phyloP scores from a whole-genome alignment of 2,113 vertebrate species.

The Cinclus mexicanus region DNA sequence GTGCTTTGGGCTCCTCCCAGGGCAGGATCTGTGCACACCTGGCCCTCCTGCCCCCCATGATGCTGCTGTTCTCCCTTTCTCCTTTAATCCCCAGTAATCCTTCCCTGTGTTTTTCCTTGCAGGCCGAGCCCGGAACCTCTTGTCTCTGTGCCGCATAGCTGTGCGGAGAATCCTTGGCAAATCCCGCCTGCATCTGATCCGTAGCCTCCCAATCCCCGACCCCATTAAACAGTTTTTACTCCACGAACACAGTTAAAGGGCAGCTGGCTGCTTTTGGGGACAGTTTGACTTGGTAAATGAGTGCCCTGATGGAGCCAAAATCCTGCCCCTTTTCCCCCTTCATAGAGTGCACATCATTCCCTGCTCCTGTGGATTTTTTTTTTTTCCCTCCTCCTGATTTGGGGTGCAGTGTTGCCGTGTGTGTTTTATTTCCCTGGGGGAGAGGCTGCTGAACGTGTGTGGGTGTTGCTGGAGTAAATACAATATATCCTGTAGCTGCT shows the following conservation, averaged over 20 bases:
- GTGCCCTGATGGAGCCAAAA: neutral
- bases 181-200: conserved; percentile 79
- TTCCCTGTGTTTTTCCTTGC: neutral
- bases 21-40: neutral
- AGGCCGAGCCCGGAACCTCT: conserved; percentile 82
- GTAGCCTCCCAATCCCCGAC: conserved; percentile 84
- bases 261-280: neutral
- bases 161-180: conserved; percentile 86
- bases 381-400: neutral
- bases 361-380: neutral
- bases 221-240: conserved; percentile 86
- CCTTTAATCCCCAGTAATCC: neutral
- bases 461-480: conserved; percentile 17
- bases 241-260: conserved; percentile 66
- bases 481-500: neutral
- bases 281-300: neutral
- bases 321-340: neutral
- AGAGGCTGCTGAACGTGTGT: neutral
- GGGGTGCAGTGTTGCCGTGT: conserved; percentile 26
- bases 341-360: neutral
- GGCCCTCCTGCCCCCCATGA: rapidly evolving
- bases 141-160: conserved; percentile 84
- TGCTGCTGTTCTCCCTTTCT: neutral
- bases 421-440: neutral
- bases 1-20: neutral